These are phyloP conservation scores for Eilema caniola DNA, from an alignment of 2,888 invertebrate species.

Conservation along the genomic window DNA sequence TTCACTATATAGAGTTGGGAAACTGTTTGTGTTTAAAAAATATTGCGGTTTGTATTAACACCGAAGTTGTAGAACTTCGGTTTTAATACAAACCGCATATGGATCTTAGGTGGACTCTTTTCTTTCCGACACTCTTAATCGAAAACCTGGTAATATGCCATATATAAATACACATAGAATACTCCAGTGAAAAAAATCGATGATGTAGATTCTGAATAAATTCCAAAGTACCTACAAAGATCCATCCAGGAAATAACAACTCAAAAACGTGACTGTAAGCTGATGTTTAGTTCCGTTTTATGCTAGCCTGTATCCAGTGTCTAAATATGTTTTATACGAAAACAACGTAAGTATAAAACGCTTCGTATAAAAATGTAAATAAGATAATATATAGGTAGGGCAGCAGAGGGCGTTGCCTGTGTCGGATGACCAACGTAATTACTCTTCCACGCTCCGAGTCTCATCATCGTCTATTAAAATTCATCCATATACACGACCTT, in stretches of 20 bases:
- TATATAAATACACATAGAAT: no score
- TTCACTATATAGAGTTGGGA: no score
- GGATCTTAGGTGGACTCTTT: no score
- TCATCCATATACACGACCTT: conserved; percentile 73
- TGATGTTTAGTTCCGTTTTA: background rate
- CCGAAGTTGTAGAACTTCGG: no score
- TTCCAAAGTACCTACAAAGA: background rate
- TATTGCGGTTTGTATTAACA: no score
- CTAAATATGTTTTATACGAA: background rate
- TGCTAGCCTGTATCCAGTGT: background rate
- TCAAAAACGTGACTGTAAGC: background rate
- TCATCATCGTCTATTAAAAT: conserved; percentile 79
- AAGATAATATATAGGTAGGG: conserved; percentile 37
- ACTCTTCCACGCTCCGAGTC: conserved; percentile 63
- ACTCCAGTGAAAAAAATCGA: no score
- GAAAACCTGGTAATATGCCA: no score
- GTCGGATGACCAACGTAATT: conserved; percentile 66
- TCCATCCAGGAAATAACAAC: background rate
- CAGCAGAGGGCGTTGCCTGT: conserved; percentile 45
- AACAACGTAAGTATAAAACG: conserved; percentile 22
- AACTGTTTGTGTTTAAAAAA: no score
- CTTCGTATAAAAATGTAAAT: conserved; percentile 55
- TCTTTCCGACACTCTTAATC: no score
- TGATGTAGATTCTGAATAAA: background rate
- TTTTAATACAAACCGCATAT: no score